Evolutionary conservation across 2,797 vertebrate species (phyloP).

Genomic region (Rhodeus uyekii): DNA sequence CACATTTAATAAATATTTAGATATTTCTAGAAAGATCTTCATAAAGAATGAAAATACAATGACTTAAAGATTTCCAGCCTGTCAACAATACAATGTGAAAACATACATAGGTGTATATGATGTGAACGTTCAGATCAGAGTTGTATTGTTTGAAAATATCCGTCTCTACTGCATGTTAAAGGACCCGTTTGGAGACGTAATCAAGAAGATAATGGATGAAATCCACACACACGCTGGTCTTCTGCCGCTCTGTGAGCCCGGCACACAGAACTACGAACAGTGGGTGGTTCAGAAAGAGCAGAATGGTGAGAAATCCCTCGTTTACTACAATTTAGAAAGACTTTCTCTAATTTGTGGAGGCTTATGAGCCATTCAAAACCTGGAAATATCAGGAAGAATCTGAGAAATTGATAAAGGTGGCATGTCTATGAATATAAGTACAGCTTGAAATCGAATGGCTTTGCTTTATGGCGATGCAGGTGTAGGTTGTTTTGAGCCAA

Average conservation of each 20-base stretch:
- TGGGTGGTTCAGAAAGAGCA: slow-evolving; percentile 89
- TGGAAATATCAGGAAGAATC: neutral
- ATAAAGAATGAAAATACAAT: neutral
- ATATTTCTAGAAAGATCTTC: neutral
- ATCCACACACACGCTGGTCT: slow-evolving; percentile 85
- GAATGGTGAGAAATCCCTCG: slow-evolving; percentile 73
- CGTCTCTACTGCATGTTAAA: slow-evolving; percentile 65
- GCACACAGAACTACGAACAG: slow-evolving; percentile 92
- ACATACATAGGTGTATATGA: neutral
- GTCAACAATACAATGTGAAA: neutral
- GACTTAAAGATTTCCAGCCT: neutral
- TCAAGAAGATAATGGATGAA: slow-evolving; percentile 86
- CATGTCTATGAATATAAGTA: no score
- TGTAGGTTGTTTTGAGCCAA: neutral
- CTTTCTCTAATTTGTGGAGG: neutral
- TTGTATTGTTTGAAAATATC: neutral
- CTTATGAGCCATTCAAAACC: neutral
- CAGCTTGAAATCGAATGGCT: no score
- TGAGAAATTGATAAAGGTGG: neutral
- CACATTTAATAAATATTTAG: neutral
- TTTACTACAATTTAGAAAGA: neutral
- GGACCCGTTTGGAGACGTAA: slow-evolving; percentile 92
- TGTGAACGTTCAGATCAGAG: neutral
- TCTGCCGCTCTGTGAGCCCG: slow-evolving; percentile 80
- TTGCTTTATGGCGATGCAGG: neutral